phyloP scores from a whole-genome alignment of 2,888 invertebrate species.

The Chloromyia formosa region DNA sequence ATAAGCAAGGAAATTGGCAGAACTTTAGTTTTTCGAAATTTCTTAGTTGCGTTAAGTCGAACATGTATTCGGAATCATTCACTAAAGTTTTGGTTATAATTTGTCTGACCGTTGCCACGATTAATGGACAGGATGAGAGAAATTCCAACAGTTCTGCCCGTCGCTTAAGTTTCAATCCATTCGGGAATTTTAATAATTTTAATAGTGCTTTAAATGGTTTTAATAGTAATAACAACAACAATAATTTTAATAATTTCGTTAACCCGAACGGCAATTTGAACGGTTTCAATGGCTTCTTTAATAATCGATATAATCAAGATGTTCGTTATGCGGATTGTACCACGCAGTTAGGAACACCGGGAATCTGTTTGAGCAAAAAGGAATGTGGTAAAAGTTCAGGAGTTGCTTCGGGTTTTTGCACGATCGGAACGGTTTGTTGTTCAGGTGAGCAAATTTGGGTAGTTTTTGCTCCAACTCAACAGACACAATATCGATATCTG shows the following conservation, averaged over 20 bases:
- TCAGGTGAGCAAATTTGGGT: constrained; percentile 56
- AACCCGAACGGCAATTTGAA: constrained; percentile 16
- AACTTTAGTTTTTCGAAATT: background rate
- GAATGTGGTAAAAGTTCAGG: constrained; percentile 60
- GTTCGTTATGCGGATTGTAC: constrained; percentile 51
- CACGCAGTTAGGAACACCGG: constrained; percentile 57
- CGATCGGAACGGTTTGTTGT: constrained; percentile 61
- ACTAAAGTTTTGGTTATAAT: background rate
- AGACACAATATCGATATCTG: too few species aligned
- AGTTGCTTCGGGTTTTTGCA: constrained; percentile 58
- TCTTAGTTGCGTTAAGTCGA: background rate
- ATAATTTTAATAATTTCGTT: constrained; percentile 7
- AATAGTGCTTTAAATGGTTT: background rate
- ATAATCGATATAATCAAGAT: background rate
- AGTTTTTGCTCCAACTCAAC: too few species aligned
- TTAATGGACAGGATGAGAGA: background rate
- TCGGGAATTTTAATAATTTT: constrained; percentile 10
- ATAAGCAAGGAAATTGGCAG: background rate
- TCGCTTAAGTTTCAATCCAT: background rate
- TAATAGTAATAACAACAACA: background rate
- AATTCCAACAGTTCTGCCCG: background rate
- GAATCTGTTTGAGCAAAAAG: constrained; percentile 60
- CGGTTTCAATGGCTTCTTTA: constrained; percentile 1
- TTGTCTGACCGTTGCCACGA: background rate
- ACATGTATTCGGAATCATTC: background rate